phyloP scores from a whole-genome alignment of 2,113 vertebrate genomes.

The Phylloscopus trochiloides region DNA sequence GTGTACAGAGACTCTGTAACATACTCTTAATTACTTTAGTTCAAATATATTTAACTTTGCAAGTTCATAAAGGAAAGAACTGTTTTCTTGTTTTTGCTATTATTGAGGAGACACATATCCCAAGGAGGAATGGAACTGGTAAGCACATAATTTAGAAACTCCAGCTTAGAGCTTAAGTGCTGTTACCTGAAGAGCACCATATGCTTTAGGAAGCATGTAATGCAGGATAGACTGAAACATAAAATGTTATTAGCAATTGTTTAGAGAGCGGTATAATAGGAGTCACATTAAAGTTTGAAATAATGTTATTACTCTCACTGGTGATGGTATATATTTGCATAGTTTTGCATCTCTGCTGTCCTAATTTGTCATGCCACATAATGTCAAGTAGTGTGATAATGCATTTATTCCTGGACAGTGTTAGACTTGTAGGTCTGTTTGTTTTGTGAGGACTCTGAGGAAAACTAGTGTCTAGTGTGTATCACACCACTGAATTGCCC shows the following conservation, averaged over 20 bases:
- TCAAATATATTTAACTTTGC: not conserved
- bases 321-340: not conserved
- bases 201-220: not conserved
- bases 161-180: not conserved
- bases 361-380: not conserved
- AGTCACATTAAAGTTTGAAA: not conserved
- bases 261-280: not conserved
- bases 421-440: not conserved
- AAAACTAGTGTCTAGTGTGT: not conserved
- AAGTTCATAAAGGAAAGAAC: not conserved
- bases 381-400: not conserved
- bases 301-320: not conserved
- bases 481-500: not conserved
- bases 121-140: not conserved
- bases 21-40: not conserved
- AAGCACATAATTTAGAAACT: not conserved
- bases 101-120: not conserved
- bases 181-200: not conserved
- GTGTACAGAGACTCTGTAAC: not conserved
- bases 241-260: not conserved
- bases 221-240: not conserved
- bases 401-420: not conserved
- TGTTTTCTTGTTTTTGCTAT: not conserved
- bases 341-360: not conserved
- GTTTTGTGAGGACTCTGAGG: not conserved